Evolutionary conservation across 2,888 invertebrate genomes (phyloP).

Genomic region (Nomada lathburiana): DNA sequence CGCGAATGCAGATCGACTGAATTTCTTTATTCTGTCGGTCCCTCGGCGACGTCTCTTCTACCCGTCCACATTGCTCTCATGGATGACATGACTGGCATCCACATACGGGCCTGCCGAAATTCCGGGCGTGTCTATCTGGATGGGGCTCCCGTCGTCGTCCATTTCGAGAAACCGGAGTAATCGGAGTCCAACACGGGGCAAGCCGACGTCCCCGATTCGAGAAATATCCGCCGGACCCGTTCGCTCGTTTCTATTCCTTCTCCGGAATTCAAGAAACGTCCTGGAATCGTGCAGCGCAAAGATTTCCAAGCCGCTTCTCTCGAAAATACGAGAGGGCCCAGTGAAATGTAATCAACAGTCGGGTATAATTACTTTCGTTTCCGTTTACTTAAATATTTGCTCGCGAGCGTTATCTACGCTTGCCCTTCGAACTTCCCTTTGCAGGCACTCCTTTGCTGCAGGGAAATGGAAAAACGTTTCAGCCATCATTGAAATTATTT

Average conservation of each 20-base stretch:
- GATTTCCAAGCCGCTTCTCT: background rate
- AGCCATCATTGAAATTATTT: background rate
- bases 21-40: conserved; percentile 18
- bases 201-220: conserved; percentile 26
- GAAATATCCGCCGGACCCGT: conserved; percentile 39
- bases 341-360: background rate
- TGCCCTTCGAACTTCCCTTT: conserved; percentile 1
- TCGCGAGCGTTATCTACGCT: background rate
- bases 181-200: conserved; percentile 40
- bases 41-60: conserved; percentile 38
- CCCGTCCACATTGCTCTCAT: conserved; percentile 64
- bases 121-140: conserved; percentile 60
- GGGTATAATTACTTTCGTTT: conserved; percentile 39
- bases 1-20: background rate
- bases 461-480: background rate
- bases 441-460: too few relatives aligned
- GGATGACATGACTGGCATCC: conserved; percentile 64
- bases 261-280: conserved; percentile 21
- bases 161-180: conserved; percentile 60
- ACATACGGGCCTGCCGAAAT: conserved; percentile 62
- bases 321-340: background rate
- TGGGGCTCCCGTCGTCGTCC: conserved; percentile 50
- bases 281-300: background rate
- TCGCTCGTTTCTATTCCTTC: conserved; percentile 26
- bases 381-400: conserved; percentile 42